Evolutionary conservation across 2,797 vertebrate species (phyloP), one percentile per base, ranked within the genome.

Genomic region (Diplodus sargus): DNA sequence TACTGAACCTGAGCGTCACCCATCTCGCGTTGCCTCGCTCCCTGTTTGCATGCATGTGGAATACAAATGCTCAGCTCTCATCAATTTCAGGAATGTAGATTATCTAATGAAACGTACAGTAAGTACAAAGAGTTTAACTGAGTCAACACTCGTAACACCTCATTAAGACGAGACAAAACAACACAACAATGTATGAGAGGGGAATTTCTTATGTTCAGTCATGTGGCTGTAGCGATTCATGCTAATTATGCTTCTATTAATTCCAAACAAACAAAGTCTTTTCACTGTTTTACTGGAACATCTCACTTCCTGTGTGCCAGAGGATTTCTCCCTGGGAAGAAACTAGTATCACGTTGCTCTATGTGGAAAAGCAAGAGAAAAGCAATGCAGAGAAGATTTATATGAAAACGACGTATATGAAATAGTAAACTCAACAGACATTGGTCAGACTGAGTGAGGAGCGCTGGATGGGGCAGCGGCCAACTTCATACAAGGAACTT

Each of bases 131-230:
- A 72, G 63, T 77, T 67, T 25, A 63, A 52, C 10, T 56, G 45
- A 48, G 71, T 58, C 66, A 74, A 63, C 75, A 75, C 60, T 63
- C 3, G 10, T 45, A 82, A 63, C 69, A 76, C 58, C 43, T 78
- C 79, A 80, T 79, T 77, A 83, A 78, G 69, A 79, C 51, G 53
- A 70, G 77, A 78, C 64, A 70, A 77, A 83, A 66, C 70, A 69
- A 51, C 28, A 62, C 47, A 54, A 39, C 61, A 73, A 23, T 30
- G 70, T 64, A 23, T 70, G 56, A 73, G 63, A 67, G 39, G 66
- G 65, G 70, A 69, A 62, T 87, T 69, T 57, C 23, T 64, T 73
- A 56, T 81, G 62, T 70, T 76, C 53, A 75, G 30, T 82, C 57
- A 22, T 73, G 60, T 79, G 62, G n/a, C 51, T 81, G 47, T 47